Evolutionary conservation across 1,140 invertebrate species (phyloP).

Genomic region (Drosophila orena): DNA sequence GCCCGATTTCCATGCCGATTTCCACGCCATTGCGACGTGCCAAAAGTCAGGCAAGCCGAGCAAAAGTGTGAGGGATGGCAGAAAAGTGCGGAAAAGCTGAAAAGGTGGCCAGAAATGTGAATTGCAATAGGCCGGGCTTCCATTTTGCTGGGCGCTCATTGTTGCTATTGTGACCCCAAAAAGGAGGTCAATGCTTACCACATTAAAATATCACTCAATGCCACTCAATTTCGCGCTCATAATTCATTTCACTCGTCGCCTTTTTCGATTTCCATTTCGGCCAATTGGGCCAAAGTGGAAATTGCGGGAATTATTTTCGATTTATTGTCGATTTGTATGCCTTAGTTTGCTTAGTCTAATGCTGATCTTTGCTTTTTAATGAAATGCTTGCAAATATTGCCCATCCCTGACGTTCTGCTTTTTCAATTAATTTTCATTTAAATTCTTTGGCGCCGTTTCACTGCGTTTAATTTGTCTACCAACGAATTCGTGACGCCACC

Average conservation of each 20-base stretch:
- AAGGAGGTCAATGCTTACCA: constrained; percentile 47
- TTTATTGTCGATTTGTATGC: too few relatives aligned
- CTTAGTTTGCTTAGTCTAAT: not conserved
- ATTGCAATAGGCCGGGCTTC: too few relatives aligned
- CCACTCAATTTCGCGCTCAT: constrained; percentile 2
- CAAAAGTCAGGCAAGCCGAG: constrained; percentile 71
- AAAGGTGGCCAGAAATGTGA: constrained; percentile 2
- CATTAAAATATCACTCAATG: constrained; percentile 22
- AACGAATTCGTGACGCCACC: constrained; percentile 49
- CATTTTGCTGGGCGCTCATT: not conserved
- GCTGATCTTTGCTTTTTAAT: not conserved
- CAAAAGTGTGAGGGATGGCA: constrained; percentile 8
- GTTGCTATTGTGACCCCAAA: constrained; percentile 25
- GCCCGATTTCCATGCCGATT: constrained; percentile 21
- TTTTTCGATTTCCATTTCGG: constrained; percentile 10
- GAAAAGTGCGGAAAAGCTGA: not conserved
- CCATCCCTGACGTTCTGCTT: not conserved
- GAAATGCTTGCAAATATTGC: not conserved
- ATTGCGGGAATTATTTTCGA: too few relatives aligned
- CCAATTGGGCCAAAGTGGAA: too few relatives aligned
- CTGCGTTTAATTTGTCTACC: not conserved
- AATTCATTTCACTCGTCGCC: not conserved
- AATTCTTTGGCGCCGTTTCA: constrained; percentile 43
- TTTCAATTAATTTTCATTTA: constrained; percentile 21
- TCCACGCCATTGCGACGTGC: constrained; percentile 57